Conservation (phyloP, 1,140 invertebrate genomes). For the Aphelenchoides besseyi region DNA sequence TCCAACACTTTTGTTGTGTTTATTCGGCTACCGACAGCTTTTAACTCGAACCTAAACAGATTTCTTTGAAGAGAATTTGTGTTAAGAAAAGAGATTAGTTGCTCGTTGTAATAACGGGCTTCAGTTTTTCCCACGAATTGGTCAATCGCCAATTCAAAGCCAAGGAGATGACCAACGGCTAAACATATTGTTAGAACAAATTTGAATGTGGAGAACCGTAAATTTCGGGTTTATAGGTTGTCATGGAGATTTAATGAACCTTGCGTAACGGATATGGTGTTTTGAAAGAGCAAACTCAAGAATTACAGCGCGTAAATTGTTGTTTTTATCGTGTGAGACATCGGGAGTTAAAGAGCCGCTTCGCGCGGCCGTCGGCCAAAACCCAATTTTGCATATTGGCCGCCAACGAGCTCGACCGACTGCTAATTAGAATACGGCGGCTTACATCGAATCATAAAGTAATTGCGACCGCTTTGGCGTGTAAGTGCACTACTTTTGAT, state of each 20-base stretch:
- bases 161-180: not conserved
- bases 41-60: too few species aligned
- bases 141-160: too few species aligned
- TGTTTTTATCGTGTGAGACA: not conserved
- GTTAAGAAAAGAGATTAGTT: too few species aligned
- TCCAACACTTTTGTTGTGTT: too few species aligned
- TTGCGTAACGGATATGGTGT: slow-evolving; percentile 1
- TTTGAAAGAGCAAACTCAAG: not conserved
- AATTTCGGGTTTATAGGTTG: slow-evolving; percentile 6
- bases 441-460: not conserved
- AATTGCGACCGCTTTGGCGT: not conserved
- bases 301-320: slow-evolving; percentile 5
- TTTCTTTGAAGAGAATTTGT: too few species aligned
- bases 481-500: not conserved
- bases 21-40: too few species aligned
- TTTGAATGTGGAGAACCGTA: not conserved
- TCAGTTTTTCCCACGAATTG: too few species aligned
- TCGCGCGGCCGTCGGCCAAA: not conserved
- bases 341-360: not conserved
- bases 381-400: not conserved
- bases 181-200: not conserved
- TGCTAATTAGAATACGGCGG: not conserved
- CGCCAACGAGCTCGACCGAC: not conserved
- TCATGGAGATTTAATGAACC: slow-evolving; percentile 19
- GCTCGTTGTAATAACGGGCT: too few species aligned